These are phyloP conservation scores for Blastobasis lacticolella DNA, from an alignment of 2,888 invertebrate species.

Conservation along the genomic window DNA sequence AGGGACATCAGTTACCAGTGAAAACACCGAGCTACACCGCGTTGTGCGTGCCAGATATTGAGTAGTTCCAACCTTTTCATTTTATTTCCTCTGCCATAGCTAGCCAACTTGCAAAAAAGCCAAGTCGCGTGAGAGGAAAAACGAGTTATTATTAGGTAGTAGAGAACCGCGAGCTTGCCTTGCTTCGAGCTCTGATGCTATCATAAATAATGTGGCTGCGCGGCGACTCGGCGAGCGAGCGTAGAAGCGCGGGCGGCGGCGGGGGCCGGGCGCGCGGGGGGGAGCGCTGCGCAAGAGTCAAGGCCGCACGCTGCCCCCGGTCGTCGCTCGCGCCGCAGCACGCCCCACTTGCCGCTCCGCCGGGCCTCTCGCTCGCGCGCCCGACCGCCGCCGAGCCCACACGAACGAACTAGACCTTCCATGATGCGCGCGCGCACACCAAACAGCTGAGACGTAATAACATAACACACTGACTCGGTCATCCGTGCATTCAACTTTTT, in stretches of 20 bases:
- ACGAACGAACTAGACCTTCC: conserved; percentile 73
- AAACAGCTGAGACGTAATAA: conserved; percentile 73
- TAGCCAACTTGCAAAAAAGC: conserved; percentile 40
- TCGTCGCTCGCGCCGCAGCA: conserved; percentile 71
- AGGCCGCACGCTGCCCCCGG: conserved; percentile 84
- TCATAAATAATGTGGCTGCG: conserved; percentile 71
- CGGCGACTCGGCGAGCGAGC: conserved; percentile 34
- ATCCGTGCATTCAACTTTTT: conserved; percentile 73
- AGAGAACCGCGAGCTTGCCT: conserved; percentile 67
- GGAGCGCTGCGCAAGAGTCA: conserved; percentile 71
- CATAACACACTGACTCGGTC: conserved; percentile 75
- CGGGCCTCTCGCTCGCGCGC: conserved; percentile 44
- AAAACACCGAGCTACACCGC: too few species aligned
- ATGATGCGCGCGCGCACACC: conserved; percentile 59
- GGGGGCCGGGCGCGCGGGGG: conserved; percentile 24
- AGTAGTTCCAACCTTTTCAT: too few species aligned
- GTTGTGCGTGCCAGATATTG: too few species aligned
- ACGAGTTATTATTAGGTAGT: conserved; percentile 68
- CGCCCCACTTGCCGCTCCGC: conserved; percentile 64
- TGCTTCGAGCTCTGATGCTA: conserved; percentile 67
- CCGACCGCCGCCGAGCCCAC: conserved; percentile 43
- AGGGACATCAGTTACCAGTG: too few species aligned
- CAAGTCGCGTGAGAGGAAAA: conserved; percentile 69
- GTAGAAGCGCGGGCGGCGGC: conserved; percentile 31
- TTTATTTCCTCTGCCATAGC: too few species aligned